Conservation (phyloP, 2,888 invertebrate species). For the Ethmia dodecea region DNA sequence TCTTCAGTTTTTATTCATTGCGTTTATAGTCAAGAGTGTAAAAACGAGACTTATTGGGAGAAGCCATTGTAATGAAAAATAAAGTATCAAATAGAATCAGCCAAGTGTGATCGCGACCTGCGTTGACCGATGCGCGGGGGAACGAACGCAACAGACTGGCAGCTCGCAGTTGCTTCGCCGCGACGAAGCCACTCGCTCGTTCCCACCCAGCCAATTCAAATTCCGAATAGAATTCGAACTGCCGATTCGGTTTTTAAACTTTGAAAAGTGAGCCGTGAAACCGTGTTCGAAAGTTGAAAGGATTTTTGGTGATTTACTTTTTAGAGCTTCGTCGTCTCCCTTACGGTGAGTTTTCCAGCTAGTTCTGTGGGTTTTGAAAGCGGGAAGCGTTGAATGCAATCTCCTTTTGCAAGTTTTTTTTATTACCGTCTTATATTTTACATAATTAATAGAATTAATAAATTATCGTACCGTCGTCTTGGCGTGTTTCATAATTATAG, state of each 20-base stretch:
- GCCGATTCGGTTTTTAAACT: conserved; percentile 7
- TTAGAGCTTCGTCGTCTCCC: conserved; percentile 33
- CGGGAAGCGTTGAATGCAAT: no score
- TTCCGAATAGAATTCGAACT: conserved; percentile 13
- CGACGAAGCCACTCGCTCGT: conserved; percentile 48
- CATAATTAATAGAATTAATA: no score
- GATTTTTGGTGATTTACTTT: conserved; percentile 37
- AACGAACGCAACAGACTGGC: conserved; percentile 39
- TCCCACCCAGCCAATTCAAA: conserved; percentile 21
- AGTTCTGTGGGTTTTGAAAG: conserved; percentile 10
- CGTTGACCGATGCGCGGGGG: conserved; percentile 45
- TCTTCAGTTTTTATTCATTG: no score
- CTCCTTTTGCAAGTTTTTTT: no score
- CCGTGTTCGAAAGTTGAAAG: conserved; percentile 44
- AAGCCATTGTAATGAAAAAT: no score
- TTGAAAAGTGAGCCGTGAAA: conserved; percentile 46
- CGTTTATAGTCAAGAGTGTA: no score
- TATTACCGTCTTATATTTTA: no score
- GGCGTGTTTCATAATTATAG: conserved; percentile 25
- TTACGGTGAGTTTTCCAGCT: conserved; percentile 63
- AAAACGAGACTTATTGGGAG: no score
- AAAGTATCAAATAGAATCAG: conserved; percentile 12
- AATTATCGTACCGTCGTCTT: conserved; percentile 27
- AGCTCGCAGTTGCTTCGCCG: conserved; percentile 56
- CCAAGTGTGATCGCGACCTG: not conserved